phyloP scores from a whole-genome alignment of 2,797 vertebrate genomes.

The Chaetophractus vellerosus region DNA sequence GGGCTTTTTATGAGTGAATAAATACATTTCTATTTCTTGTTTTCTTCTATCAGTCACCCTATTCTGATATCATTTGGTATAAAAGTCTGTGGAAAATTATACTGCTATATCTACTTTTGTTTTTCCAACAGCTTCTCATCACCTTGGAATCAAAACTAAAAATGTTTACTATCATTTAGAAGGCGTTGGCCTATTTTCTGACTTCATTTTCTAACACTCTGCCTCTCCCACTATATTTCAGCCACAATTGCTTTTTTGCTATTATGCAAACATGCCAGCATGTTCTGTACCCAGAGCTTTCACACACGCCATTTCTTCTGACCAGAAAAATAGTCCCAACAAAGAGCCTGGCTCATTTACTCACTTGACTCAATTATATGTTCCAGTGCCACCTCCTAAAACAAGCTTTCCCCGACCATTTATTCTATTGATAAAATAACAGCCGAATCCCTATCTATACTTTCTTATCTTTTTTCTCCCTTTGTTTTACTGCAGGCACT shows the following conservation, averaged over 20 bases:
- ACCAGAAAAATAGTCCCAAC: not conserved
- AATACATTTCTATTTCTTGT: not conserved
- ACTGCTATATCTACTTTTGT: not conserved
- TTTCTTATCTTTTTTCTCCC: not conserved
- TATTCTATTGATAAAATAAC: conserved; percentile 16
- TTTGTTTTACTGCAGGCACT: not conserved
- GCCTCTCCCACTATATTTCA: not conserved
- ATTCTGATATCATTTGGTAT: not conserved
- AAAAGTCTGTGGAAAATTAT: not conserved
- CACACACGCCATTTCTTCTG: not conserved
- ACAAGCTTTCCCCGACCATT: not conserved
- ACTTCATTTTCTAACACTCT: not conserved
- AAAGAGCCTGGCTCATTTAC: not conserved
- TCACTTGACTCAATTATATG: too few relatives aligned
- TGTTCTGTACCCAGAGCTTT: not conserved
- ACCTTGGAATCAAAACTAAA: not conserved
- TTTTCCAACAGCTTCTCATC: not conserved
- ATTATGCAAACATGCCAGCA: not conserved
- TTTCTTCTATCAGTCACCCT: not conserved
- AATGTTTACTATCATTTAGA: not conserved
- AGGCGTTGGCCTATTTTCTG: not conserved
- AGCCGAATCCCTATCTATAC: not conserved
- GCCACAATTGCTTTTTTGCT: not conserved
- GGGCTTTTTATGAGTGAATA: not conserved
- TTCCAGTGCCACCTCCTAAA: not conserved